These are phyloP conservation scores for Saguinus imperator DNA, from an alignment of 2,113 vertebrate genomes.

Conservation along the genomic window DNA sequence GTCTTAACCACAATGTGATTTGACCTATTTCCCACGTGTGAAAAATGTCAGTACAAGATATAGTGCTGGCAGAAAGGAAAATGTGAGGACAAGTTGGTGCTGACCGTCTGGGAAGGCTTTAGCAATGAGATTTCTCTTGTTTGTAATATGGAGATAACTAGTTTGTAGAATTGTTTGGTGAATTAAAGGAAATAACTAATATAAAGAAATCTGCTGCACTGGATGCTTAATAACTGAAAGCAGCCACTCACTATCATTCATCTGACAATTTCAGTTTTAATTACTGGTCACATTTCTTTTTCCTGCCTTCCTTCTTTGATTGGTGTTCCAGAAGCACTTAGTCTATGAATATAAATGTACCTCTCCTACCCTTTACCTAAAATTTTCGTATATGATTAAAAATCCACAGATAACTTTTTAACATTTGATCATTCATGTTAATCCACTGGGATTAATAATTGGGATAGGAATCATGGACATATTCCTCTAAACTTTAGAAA, in stretches of 20 bases:
- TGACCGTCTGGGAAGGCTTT: not conserved
- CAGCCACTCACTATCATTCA: not conserved
- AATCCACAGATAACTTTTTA: not conserved
- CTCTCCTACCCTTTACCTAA: not conserved
- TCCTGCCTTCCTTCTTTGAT: not conserved
- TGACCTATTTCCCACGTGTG: not conserved
- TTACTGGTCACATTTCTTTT: not conserved
- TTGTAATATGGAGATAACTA: not conserved
- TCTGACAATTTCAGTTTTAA: not conserved
- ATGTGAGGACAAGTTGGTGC: accelerated
- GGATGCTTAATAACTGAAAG: not conserved
- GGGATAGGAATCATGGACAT: not conserved
- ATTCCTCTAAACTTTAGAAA: not conserved
- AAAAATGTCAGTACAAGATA: not conserved
- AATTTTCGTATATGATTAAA: not conserved
- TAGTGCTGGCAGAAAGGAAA: not conserved
- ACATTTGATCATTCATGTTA: not conserved
- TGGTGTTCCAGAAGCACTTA: not conserved
- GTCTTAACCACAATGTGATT: not conserved
- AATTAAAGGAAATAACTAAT: not conserved
- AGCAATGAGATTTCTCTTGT: not conserved
- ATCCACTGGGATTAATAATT: not conserved
- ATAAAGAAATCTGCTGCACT: not conserved
- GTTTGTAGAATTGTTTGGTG: not conserved
- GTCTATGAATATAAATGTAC: not conserved